A percentile compares a stretch with the other conserved stretches of the same genome.
These are phyloP conservation scores for Lutraria lutraria DNA, from an alignment of 2,888 invertebrate genomes.

Conservation along the genomic window DNA sequence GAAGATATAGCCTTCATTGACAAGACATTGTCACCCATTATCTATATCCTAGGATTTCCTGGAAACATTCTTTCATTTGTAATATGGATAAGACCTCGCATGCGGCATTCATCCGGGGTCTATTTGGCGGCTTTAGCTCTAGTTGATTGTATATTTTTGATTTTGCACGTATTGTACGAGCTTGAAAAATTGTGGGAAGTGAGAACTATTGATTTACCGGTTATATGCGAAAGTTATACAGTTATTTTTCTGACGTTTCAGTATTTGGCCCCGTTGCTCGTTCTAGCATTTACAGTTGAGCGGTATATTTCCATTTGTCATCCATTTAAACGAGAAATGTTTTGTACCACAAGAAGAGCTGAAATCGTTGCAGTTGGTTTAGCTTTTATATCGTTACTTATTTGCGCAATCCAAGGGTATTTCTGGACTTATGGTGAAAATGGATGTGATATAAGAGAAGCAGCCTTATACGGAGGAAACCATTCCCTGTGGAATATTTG, in stretches of 20 bases:
- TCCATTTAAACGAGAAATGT: slow-evolving; percentile 84
- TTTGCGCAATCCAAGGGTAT: slow-evolving; percentile 84
- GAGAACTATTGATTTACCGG: slow-evolving; percentile 76
- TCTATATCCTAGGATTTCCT: slow-evolving; percentile 85
- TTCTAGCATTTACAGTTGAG: slow-evolving; percentile 86
- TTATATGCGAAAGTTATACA: slow-evolving; percentile 84
- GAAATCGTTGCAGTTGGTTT: slow-evolving; percentile 81
- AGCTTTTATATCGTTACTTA: slow-evolving; percentile 75
- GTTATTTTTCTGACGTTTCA: slow-evolving; percentile 84
- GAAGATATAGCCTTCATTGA: slow-evolving; percentile 71
- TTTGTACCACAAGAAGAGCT: slow-evolving; percentile 83
- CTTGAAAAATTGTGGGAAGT: slow-evolving; percentile 82
- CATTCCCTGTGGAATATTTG: slow-evolving; percentile 83
- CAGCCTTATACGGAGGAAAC: slow-evolving; percentile 74
- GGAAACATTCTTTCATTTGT: slow-evolving; percentile 85
- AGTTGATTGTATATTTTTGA: slow-evolving; percentile 84
- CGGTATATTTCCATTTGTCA: slow-evolving; percentile 86
- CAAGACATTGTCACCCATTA: slow-evolving; percentile 82
- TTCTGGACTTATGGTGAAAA: slow-evolving; percentile 80
- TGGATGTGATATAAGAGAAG: slow-evolving; percentile 77
- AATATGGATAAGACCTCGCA: slow-evolving; percentile 85
- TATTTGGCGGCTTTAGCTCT: slow-evolving; percentile 86
- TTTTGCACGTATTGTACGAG: slow-evolving; percentile 83
- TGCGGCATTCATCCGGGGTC: slow-evolving; percentile 86
- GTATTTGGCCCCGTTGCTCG: slow-evolving; percentile 85